phyloP scores from a whole-genome alignment of 1,140 invertebrate species.

The Matsumurasca onukii region DNA sequence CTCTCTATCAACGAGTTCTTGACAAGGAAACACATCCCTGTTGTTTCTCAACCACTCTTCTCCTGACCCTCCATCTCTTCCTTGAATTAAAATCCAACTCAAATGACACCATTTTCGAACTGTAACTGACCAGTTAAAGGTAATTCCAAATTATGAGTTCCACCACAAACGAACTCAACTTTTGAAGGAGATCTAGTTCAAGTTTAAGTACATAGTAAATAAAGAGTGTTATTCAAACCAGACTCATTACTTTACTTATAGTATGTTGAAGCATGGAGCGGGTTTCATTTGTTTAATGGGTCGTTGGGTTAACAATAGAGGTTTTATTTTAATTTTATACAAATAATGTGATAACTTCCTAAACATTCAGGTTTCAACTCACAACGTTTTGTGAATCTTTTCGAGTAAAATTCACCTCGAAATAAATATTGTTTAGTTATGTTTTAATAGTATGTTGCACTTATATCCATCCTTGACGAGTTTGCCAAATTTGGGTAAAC shows the following conservation, averaged over 20 bases:
- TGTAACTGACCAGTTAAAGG: slow-evolving; percentile 36
- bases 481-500: no score
- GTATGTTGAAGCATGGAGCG: no score
- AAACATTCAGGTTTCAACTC: no score
- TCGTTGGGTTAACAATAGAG: no score
- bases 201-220: neutral
- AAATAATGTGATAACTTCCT: no score
- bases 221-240: neutral
- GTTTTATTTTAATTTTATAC: no score
- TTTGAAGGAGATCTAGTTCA: neutral
- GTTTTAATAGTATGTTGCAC: no score
- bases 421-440: no score
- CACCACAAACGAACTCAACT: neutral
- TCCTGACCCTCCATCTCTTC: slow-evolving; percentile 40
- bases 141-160: slow-evolving; percentile 39
- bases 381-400: no score
- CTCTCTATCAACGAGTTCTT: slow-evolving; percentile 38
- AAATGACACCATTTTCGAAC: slow-evolving; percentile 39
- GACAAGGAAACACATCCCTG: slow-evolving; percentile 39
- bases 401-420: no score
- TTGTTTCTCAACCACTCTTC: slow-evolving; percentile 41
- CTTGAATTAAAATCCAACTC: slow-evolving; percentile 39
- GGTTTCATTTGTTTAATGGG: no score
- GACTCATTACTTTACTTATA: neutral
- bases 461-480: no score